Evolutionary conservation across 2,888 invertebrate genomes (phyloP).

Genomic region (Yponomeuta evonymella): DNA sequence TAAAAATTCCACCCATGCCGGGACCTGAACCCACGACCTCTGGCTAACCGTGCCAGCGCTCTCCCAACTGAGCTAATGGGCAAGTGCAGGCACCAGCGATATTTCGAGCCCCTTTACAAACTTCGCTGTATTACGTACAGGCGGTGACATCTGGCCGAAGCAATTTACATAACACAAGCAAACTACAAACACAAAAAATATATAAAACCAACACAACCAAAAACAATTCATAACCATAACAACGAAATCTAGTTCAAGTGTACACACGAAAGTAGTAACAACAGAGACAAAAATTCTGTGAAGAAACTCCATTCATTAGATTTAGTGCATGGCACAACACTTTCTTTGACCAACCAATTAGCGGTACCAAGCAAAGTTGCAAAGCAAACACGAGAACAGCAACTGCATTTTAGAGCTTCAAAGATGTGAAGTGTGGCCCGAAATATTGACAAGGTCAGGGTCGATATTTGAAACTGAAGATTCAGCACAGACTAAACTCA

Average conservation of each 20-base stretch:
- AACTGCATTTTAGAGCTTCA: background rate
- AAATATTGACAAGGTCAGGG: background rate
- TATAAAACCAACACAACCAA: background rate
- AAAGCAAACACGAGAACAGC: background rate
- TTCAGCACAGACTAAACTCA: background rate
- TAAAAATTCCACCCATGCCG: too few relatives aligned
- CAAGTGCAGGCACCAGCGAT: too few relatives aligned
- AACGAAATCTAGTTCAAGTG: background rate
- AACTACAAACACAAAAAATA: background rate
- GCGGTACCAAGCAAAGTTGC: background rate
- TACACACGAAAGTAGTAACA: background rate
- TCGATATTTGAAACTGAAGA: background rate
- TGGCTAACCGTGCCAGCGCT: too few relatives aligned
- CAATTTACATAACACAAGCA: background rate
- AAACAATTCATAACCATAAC: background rate
- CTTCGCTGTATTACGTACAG: too few relatives aligned
- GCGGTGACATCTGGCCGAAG: too few relatives aligned
- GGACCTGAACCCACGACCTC: too few relatives aligned
- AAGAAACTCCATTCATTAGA: background rate
- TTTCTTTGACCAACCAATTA: background rate
- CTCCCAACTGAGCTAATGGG: too few relatives aligned
- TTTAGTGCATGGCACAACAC: slow-evolving; percentile 1
- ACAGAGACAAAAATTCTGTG: background rate
- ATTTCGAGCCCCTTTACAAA: too few relatives aligned
- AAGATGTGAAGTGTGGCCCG: background rate